These are phyloP conservation scores for Macaria liturata DNA, from an alignment of 2,888 invertebrate genomes.

Conservation along the genomic window DNA sequence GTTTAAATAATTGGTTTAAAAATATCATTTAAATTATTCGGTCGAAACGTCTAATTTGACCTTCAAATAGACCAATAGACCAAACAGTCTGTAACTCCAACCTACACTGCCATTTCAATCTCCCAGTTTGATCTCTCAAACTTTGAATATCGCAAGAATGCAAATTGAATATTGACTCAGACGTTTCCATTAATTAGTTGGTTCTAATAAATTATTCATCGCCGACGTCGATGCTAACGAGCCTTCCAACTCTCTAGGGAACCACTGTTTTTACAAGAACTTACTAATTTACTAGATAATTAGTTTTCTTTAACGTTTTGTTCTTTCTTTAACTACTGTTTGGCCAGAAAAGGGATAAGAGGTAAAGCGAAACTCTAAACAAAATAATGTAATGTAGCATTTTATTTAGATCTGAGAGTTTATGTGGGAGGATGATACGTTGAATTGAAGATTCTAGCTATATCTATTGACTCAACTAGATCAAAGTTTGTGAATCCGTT, in stretches of 20 bases:
- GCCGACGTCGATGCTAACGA: constrained; percentile 33
- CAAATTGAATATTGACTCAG: constrained; percentile 39
- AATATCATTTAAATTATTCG: no score
- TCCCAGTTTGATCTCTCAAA: constrained; percentile 6
- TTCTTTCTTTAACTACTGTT: background rate
- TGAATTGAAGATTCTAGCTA: no score
- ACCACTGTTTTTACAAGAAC: constrained; percentile 15
- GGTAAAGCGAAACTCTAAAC: background rate
- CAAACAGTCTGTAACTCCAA: no score
- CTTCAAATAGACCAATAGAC: no score
- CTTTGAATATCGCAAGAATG: constrained; percentile 37
- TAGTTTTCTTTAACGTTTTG: constrained; percentile 12
- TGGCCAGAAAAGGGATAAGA: background rate
- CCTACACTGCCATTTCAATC: background rate
- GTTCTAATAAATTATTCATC: constrained; percentile 37
- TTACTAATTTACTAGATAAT: constrained; percentile 16
- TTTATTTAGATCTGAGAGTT: no score
- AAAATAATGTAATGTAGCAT: no score
- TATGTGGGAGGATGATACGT: no score
- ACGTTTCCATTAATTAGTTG: constrained; percentile 38
- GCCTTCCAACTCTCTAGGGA: constrained; percentile 27
- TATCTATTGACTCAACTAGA: no score
- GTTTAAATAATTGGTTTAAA: no score
- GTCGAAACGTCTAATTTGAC: no score
- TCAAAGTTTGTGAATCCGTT: no score